phyloP scores from a whole-genome alignment of 2,113 vertebrate genomes.

The Anarhynchus alexandrinus region DNA sequence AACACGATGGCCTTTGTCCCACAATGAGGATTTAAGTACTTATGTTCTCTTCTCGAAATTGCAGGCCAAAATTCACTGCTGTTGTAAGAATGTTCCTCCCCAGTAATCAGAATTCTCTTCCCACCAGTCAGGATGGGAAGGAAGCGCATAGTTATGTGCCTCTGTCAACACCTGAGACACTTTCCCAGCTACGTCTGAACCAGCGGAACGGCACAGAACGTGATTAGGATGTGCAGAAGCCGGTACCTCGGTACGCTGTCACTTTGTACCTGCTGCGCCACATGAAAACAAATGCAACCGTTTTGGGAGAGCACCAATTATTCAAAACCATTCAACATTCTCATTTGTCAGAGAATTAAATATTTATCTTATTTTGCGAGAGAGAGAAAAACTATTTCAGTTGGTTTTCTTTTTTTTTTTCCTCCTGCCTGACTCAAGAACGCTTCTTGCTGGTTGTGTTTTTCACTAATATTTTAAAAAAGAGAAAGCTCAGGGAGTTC shows the following conservation, averaged over 20 bases:
- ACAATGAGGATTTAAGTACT: background rate
- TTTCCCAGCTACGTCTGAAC: background rate
- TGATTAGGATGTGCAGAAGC: background rate
- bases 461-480: background rate
- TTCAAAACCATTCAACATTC: slow-evolving; percentile 2
- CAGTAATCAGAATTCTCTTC: background rate
- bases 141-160: background rate
- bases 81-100: background rate
- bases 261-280: background rate
- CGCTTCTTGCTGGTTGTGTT: background rate
- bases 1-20: background rate
- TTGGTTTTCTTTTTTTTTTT: background rate
- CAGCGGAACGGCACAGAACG: background rate
- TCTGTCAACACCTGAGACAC: background rate
- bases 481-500: background rate
- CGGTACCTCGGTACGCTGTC: background rate
- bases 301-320: slow-evolving; percentile 20
- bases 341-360: slow-evolving; percentile 53
- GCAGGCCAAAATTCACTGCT: background rate
- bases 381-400: background rate
- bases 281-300: background rate
- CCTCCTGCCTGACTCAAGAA: background rate
- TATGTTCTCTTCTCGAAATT: background rate
- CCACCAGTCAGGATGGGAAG: background rate
- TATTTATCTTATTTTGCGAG: slow-evolving; percentile 14